A percentile compares a stretch with the other conserved stretches of the same genome.
phyloP scores from a whole-genome alignment of 2,113 vertebrate species.

The Callipepla californica region DNA sequence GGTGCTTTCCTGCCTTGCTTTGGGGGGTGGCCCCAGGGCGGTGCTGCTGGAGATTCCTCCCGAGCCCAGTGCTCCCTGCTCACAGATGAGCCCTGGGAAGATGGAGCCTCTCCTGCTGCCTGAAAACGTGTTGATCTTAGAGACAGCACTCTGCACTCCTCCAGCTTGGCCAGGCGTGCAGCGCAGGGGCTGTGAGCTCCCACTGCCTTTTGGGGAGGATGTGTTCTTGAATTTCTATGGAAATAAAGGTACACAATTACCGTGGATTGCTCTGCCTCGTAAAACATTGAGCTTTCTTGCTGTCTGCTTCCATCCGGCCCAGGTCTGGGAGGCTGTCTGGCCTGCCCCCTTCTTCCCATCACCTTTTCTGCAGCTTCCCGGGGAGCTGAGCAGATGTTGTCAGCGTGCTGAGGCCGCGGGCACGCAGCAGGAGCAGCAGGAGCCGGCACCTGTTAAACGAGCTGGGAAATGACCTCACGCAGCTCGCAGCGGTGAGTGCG shows the following conservation, averaged over 20 bases:
- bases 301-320: neutral
- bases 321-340: neutral
- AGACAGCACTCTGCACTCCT: slow-evolving; percentile 5
- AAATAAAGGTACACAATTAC: slow-evolving; percentile 36
- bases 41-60: neutral
- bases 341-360: neutral
- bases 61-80: neutral
- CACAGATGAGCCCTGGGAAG: neutral
- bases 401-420: neutral
- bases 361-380: neutral
- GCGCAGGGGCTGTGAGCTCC: neutral
- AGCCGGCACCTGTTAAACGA: slow-evolving; percentile 64
- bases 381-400: slow-evolving; percentile 39
- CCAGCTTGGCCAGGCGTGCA: slow-evolving; percentile 5
- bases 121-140: neutral
- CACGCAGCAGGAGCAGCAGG: slow-evolving; percentile 43
- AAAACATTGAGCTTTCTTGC: neutral
- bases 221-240: slow-evolving; percentile 19
- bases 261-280: slow-evolving; percentile 3
- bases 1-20: neutral
- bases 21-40: neutral
- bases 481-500: slow-evolving; percentile 33
- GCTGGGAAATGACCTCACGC: slow-evolving; percentile 58
- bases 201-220: slow-evolving; percentile 23
- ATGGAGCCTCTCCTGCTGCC: neutral